Percentiles rank a stretch among this genome's conserved stretches.
Evolutionary conservation across 2,113 vertebrate species (phyloP).

Genomic region (Tetrao urogallus): DNA sequence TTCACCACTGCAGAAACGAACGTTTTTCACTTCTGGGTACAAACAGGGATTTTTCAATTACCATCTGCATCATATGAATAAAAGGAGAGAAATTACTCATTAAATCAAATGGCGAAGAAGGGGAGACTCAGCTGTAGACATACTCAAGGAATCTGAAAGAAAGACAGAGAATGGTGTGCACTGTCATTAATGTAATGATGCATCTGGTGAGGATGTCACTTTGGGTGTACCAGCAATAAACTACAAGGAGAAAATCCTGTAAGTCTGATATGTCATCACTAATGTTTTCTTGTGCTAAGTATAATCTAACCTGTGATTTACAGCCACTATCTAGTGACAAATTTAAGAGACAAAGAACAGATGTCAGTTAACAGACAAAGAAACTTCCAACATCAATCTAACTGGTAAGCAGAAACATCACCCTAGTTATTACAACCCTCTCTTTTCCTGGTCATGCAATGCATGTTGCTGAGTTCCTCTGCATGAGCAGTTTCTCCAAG

Average conservation of each 20-base stretch:
- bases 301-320: not conserved
- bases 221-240: not conserved
- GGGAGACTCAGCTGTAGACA: not conserved
- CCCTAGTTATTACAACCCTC: not conserved
- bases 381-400: not conserved
- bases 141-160: not conserved
- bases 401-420: not conserved
- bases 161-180: not conserved
- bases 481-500: slow-evolving; percentile 15
- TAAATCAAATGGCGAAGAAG: slow-evolving; percentile 16
- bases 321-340: not conserved
- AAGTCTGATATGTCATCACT: not conserved
- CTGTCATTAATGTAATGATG: slow-evolving; percentile 41
- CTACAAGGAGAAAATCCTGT: not conserved
- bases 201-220: slow-evolving; percentile 15
- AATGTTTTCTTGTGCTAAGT: not conserved
- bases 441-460: slow-evolving; percentile 22
- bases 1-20: not conserved
- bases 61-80: slow-evolving; percentile 22
- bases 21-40: not conserved
- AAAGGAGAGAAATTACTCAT: slow-evolving; percentile 39
- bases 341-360: slow-evolving; percentile 9
- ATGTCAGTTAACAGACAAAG: not conserved
- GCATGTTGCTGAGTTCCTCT: not conserved
- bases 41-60: not conserved